Percentiles rank a stretch among this genome's conserved stretches.
phyloP scores from a whole-genome alignment of 2,888 invertebrate species.

The Drosophila barbarae region DNA sequence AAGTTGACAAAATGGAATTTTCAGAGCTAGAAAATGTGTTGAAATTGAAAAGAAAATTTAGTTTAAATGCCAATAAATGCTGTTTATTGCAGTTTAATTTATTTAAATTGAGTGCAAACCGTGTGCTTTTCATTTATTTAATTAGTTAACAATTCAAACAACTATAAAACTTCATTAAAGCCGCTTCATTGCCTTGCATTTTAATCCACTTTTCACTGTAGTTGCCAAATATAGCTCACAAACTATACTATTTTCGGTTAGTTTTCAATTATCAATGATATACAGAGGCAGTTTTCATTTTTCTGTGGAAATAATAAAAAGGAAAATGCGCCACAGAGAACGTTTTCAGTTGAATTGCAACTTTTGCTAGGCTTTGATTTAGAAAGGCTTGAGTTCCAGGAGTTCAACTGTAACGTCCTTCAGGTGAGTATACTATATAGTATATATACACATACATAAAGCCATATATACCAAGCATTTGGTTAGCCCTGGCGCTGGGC shows the following conservation, averaged over 20 bases:
- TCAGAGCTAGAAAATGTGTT: background rate
- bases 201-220: background rate
- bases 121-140: too few species aligned
- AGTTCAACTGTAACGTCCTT: slow-evolving; percentile 28
- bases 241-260: slow-evolving; percentile 2
- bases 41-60: background rate
- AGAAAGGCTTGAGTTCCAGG: slow-evolving; percentile 8
- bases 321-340: background rate
- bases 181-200: background rate
- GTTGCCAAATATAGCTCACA: background rate
- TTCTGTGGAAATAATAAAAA: slow-evolving; percentile 2
- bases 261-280: slow-evolving; percentile 11
- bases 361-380: slow-evolving; percentile 10
- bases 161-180: background rate
- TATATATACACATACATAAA: background rate
- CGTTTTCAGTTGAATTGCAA: slow-evolving; percentile 2
- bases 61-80: too few species aligned
- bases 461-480: background rate
- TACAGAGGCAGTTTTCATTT: background rate
- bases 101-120: background rate
- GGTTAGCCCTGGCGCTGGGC: slow-evolving; percentile 6
- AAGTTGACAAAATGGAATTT: slow-evolving; percentile 6
- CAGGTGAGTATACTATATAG: slow-evolving; percentile 9
- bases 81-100: background rate
- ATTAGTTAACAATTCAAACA: background rate